A percentile compares a stretch with the other conserved stretches of the same genome.
These are phyloP conservation scores for Microcaecilia unicolor DNA, from an alignment of 2,797 vertebrate genomes.

Conservation along the genomic window DNA sequence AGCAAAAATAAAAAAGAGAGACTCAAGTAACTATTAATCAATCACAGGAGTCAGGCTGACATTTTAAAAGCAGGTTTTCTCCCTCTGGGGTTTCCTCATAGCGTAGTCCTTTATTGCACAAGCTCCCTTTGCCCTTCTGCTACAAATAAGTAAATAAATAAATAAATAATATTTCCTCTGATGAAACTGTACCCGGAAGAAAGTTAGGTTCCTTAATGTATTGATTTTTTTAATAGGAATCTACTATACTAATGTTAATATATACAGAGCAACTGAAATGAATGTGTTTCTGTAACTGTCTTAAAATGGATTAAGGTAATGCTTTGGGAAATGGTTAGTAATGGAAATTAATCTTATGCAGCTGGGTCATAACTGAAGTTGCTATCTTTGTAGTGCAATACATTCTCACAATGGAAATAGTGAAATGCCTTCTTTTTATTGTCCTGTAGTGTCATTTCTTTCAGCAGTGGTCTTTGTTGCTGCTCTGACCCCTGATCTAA, in stretches of 20 bases:
- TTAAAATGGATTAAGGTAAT: conserved; percentile 27
- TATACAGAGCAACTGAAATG: conserved; percentile 16
- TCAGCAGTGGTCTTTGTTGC: no score
- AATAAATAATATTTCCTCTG: neutral
- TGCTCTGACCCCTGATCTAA: no score
- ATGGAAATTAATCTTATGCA: conserved; percentile 20
- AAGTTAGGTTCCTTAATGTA: neutral
- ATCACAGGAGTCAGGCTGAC: neutral
- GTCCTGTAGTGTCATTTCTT: no score
- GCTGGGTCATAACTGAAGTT: no score
- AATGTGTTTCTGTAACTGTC: conserved; percentile 13
- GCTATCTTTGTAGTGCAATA: no score
- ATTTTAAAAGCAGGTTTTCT: neutral
- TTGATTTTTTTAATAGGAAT: no score
- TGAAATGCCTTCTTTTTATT: no score
- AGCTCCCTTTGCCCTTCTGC: neutral
- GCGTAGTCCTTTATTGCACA: neutral
- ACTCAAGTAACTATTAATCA: neutral
- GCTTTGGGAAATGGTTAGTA: conserved; percentile 29
- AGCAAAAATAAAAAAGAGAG: no score
- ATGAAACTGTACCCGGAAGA: neutral
- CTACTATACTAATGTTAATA: conserved; percentile 3
- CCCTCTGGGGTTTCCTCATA: neutral
- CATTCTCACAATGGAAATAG: no score
- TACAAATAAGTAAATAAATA: no score